Evolutionary conservation across 2,113 vertebrate genomes (phyloP).

Genomic region (Carollia perspicillata): DNA sequence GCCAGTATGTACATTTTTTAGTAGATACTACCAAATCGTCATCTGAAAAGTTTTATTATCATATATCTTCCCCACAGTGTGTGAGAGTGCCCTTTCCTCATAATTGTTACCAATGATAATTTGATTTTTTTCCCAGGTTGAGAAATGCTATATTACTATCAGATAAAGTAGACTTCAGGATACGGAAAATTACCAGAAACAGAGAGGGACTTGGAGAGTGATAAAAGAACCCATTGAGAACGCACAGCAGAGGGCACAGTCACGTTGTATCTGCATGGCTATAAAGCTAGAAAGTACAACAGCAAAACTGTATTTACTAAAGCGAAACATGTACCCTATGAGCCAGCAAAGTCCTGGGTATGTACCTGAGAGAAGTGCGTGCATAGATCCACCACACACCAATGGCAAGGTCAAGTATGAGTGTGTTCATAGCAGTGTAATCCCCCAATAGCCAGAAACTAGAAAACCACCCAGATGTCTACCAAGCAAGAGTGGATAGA

Average conservation of each 20-base stretch:
- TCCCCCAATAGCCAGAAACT: not conserved
- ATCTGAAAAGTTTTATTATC: not conserved
- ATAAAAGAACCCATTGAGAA: not conserved
- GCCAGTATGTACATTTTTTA: conserved; percentile 28
- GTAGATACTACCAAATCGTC: not conserved
- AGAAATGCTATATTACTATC: not conserved
- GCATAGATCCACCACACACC: rapidly evolving
- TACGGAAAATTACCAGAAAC: not conserved
- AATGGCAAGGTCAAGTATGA: not conserved
- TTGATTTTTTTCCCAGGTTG: not conserved
- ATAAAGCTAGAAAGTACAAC: not conserved
- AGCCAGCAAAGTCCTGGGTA: not conserved
- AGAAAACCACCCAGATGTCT: not conserved
- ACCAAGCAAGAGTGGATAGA: not conserved
- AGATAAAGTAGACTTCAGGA: not conserved
- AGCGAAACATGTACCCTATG: not conserved
- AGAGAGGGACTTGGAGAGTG: not conserved
- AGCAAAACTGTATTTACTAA: not conserved
- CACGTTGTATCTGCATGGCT: not conserved
- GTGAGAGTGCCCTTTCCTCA: not conserved
- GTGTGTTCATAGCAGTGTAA: not conserved
- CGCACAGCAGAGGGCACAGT: not conserved
- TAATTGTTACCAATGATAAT: not conserved
- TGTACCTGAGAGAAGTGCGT: not conserved
- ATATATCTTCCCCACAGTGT: not conserved